These are phyloP conservation scores for Sebastes diaconus DNA, from an alignment of 2,797 vertebrate species.

Conservation along the genomic window DNA sequence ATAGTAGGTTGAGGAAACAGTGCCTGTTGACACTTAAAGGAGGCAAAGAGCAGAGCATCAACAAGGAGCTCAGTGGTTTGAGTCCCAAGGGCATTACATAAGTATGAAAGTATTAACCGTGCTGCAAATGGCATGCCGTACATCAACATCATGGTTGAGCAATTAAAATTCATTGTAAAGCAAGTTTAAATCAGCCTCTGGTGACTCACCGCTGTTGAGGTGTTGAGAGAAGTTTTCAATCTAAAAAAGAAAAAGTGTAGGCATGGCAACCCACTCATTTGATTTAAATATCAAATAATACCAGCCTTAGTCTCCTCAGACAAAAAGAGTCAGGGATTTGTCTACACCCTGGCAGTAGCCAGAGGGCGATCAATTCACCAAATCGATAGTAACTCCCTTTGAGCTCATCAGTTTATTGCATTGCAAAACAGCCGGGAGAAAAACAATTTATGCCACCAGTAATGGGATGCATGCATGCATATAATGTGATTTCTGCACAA, in stretches of 20 bases:
- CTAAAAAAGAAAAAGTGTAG: background rate
- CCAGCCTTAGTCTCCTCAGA: conserved; percentile 12
- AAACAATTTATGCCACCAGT: conserved; percentile 51
- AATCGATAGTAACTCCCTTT: conserved; percentile 64
- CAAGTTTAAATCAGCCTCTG: conserved; percentile 4
- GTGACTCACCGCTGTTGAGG: background rate
- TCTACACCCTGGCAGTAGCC: conserved; percentile 58
- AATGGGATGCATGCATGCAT: conserved; percentile 45
- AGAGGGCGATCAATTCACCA: conserved; percentile 55
- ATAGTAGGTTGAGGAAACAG: conserved; percentile 27
- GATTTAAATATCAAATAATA: conserved; percentile 48
- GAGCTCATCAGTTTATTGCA: conserved; percentile 64
- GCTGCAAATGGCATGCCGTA: background rate
- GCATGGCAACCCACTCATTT: conserved; percentile 30
- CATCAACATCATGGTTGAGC: background rate
- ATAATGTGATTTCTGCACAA: conserved; percentile 49
- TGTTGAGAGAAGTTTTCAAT: background rate
- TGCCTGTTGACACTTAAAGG: conserved; percentile 18
- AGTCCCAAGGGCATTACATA: background rate
- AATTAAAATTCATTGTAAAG: background rate
- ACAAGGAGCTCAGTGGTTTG: background rate
- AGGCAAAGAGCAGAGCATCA: conserved; percentile 10
- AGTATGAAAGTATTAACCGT: background rate
- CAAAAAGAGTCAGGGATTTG: conserved; percentile 42
- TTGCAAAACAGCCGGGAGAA: conserved; percentile 55